Evolutionary conservation across 2,113 vertebrate species (phyloP).

Genomic region (Corythornis madagascariensis): DNA sequence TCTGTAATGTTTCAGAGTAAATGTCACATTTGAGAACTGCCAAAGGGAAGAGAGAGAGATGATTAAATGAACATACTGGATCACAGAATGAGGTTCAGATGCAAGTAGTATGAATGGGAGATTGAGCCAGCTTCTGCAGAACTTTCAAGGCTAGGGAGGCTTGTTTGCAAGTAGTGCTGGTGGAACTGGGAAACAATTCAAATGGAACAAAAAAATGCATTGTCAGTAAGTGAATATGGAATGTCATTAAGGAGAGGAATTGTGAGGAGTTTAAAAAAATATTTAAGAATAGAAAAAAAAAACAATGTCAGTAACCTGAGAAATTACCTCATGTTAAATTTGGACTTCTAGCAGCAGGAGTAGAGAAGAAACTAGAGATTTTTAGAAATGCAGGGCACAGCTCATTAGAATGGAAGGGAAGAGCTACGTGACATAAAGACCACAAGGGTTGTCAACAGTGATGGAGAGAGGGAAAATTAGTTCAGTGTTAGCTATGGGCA

Average conservation of each 20-base stretch:
- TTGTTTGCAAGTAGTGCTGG: conserved; percentile 41
- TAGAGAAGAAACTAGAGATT: background rate
- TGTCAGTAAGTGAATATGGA: conserved; percentile 25
- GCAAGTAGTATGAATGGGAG: conserved; percentile 53
- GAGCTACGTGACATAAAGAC: background rate
- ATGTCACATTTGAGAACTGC: conserved; percentile 30
- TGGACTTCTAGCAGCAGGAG: background rate
- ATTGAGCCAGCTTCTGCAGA: conserved; percentile 35
- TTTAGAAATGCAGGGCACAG: background rate
- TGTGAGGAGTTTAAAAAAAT: background rate
- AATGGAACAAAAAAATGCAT: conserved; percentile 42
- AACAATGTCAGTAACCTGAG: background rate
- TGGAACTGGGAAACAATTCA: conserved; percentile 45
- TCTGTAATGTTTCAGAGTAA: conserved; percentile 25
- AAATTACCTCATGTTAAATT: background rate
- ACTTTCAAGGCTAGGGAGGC: background rate
- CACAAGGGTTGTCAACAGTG: background rate
- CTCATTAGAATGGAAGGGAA: background rate
- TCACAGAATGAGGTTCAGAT: conserved; percentile 52
- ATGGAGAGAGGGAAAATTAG: background rate
- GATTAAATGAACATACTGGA: conserved; percentile 31
- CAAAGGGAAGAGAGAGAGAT: background rate
- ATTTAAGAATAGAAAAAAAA: background rate
- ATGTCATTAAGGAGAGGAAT: background rate
- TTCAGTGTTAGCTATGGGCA: background rate